Base-by-base conservation (phyloP, 2,888 invertebrate genomes). In the Machimus atricapillus region DNA sequence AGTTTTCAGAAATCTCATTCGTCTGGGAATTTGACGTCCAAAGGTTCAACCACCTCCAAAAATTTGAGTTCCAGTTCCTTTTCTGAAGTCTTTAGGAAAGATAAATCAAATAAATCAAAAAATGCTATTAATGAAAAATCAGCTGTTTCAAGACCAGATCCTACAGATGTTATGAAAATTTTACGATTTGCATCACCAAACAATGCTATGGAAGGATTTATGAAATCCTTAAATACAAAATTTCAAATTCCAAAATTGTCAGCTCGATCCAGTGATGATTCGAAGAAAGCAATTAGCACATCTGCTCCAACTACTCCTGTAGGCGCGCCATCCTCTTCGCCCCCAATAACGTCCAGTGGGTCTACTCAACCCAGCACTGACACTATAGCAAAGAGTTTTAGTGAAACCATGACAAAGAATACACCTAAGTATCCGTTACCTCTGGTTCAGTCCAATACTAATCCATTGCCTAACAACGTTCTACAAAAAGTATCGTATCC, bases 181-280 rank as follows among this genome's bases (percentile, higher is more conserved):
- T 90, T 94, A 1, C 91, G 92, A 87, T 92, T 94, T 86, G 93
- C 93, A 1, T 94, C 95, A 79, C 91, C 93, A 2, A 93, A 93
- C 91, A 94, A 95, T 2, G 94, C 95, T 23, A 94, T 96, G 90
- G 96, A 96, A 90, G 96, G 96, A 12, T 93, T 96, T 86, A 96
- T 96, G 90, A 97, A 97, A 90, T 95, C 96, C 12, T 92, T 96
- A 52, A 96, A 97, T 90, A 95, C 95, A 87, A 97, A 96, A 90
- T 97, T 97, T 93, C 97, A 97, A 93, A 97, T 97, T 90, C 97
- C 97, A 0, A 97, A 97, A 92, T 91, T 97, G 87, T 96, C 96
- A 0, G 95, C 95, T 4, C 91, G 94, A 40, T 90, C 91, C 52
- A 89, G 90, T 81, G 88, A 85, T 23, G 88, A 88, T 52, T 76